phyloP scores from a whole-genome alignment of 2,888 invertebrate genomes.

The Quadriops clusia region DNA sequence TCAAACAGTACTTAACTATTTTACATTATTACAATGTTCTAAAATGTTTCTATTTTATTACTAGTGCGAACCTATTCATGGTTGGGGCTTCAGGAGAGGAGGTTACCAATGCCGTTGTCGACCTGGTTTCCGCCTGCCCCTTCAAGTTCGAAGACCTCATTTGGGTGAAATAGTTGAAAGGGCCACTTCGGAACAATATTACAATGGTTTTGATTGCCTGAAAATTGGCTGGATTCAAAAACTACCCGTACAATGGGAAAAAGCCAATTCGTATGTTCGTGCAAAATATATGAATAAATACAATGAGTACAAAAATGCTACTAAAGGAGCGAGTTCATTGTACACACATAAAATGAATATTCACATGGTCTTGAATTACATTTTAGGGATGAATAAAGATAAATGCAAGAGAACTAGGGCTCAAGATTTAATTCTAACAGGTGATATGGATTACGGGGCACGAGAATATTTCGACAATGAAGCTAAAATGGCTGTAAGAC shows the following conservation, averaged over 20 bases:
- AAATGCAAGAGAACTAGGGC: constrained; percentile 43
- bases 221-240: constrained; percentile 88
- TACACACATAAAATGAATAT: constrained; percentile 59
- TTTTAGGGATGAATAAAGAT: constrained; percentile 51
- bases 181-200: constrained; percentile 86
- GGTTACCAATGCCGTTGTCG: constrained; percentile 91
- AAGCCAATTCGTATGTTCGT: constrained; percentile 54
- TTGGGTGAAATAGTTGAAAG: constrained; percentile 89
- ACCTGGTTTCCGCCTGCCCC: constrained; percentile 79
- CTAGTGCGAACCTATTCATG: constrained; percentile 90
- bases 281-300: constrained; percentile 63
- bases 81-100: constrained; percentile 91
- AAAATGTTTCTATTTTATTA: constrained; percentile 16
- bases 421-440: constrained; percentile 65
- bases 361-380: constrained; percentile 66
- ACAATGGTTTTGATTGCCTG: constrained; percentile 81
- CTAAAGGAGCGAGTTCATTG: constrained; percentile 52
- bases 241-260: constrained; percentile 72
- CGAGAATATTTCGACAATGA: constrained; percentile 87
- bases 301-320: constrained; percentile 61
- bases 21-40: constrained; percentile 4
- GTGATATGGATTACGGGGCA: constrained; percentile 78
- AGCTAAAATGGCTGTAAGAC: constrained; percentile 89
- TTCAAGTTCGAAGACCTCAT: constrained; percentile 78
- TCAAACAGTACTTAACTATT: constrained; percentile 4